Conservation (phyloP, 2,888 invertebrate genomes). For the Nephrotoma appendiculata region DNA sequence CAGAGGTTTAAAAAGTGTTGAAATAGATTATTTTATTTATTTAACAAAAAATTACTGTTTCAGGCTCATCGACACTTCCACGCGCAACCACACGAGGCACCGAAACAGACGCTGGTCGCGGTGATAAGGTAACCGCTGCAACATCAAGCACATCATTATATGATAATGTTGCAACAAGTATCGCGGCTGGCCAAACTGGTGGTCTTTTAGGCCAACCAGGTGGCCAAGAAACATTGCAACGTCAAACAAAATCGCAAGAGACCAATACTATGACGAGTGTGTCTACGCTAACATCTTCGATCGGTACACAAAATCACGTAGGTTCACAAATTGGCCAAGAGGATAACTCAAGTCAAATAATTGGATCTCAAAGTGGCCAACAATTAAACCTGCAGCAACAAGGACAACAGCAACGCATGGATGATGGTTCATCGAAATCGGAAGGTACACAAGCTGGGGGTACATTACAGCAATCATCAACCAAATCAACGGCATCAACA, state of each 20-base stretch:
- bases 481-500: constrained; percentile 44
- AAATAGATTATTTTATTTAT: not conserved
- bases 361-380: constrained; percentile 27
- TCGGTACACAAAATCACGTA: constrained; percentile 55
- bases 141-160: constrained; percentile 81
- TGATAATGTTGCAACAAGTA: constrained; percentile 51
- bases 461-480: constrained; percentile 42
- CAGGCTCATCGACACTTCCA: constrained; percentile 75
- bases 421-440: constrained; percentile 49
- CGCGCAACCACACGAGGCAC: constrained; percentile 57
- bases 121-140: constrained; percentile 60
- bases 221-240: constrained; percentile 34
- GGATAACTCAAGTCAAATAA: constrained; percentile 29
- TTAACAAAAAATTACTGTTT: constrained; percentile 11
- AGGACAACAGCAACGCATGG: constrained; percentile 31
- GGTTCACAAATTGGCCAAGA: constrained; percentile 40
- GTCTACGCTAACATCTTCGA: constrained; percentile 46
- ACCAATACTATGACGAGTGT: constrained; percentile 52
- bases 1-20: constrained; percentile 34
- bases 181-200: not conserved
- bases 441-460: constrained; percentile 77
- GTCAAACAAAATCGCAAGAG: constrained; percentile 59
- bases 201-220: not conserved
- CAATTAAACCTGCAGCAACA: constrained; percentile 15
- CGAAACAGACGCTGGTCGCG: constrained; percentile 46